Evolutionary conservation across 2,888 invertebrate genomes (phyloP).

Genomic region (Atethmia centrago): DNA sequence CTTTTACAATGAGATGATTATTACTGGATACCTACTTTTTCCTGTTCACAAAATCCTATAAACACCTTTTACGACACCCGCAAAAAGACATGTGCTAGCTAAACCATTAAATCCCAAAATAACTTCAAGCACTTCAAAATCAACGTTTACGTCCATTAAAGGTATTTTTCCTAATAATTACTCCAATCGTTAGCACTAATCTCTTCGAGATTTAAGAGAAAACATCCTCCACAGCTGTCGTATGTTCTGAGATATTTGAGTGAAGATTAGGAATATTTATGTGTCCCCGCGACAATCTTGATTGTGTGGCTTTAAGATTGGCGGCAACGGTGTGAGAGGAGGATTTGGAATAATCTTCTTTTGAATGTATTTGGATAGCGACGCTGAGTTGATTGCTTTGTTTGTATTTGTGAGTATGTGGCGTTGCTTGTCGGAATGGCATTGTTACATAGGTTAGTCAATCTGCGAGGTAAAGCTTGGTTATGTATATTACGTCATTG

Average conservation of each 20-base stretch:
- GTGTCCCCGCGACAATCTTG: constrained; percentile 60
- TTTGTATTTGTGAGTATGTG: neutral
- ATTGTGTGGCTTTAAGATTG: constrained; percentile 52
- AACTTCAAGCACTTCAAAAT: constrained; percentile 21
- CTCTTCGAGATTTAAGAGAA: constrained; percentile 62
- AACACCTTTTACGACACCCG: constrained; percentile 8
- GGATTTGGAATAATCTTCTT: constrained; percentile 48
- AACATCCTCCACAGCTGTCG: constrained; percentile 63
- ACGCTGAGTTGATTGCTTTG: constrained; percentile 32
- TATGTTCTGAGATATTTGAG: constrained; percentile 65
- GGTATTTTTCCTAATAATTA: constrained; percentile 64
- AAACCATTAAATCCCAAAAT: constrained; percentile 18
- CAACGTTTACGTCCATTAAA: constrained; percentile 8
- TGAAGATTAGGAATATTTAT: constrained; percentile 69
- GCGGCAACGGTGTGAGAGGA: constrained; percentile 32
- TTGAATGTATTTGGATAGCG: constrained; percentile 38
- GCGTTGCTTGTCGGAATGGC: neutral
- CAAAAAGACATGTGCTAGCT: constrained; percentile 10
- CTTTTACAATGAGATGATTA: neutral
- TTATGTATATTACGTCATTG: neutral
- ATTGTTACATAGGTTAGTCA: neutral
- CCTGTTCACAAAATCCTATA: neutral
- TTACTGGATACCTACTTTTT: neutral
- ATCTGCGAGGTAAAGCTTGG: neutral
- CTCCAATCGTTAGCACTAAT: constrained; percentile 61